phyloP scores from a whole-genome alignment of 2,797 vertebrate species.

The Phoxinus dragarum region DNA sequence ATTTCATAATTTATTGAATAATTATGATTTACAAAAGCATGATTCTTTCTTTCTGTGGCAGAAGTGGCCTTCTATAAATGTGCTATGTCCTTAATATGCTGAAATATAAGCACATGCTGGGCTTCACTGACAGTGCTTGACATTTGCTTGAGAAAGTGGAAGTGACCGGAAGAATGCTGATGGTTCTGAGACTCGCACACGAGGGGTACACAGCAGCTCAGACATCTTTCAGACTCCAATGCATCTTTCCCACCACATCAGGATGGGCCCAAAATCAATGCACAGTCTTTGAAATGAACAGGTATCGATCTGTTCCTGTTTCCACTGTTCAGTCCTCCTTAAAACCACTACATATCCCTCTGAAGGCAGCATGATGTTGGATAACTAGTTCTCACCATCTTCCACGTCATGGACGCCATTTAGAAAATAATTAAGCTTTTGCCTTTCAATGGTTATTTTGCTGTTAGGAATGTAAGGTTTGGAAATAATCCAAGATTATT shows the following conservation, averaged over 20 bases:
- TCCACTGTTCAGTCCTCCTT: slow-evolving; percentile 13
- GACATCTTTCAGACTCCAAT: slow-evolving; percentile 26
- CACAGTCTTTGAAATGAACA: slow-evolving; percentile 30
- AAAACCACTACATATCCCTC: not conserved
- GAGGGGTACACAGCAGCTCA: slow-evolving; percentile 21
- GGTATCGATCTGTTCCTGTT: slow-evolving; percentile 31
- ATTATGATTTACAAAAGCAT: not conserved
- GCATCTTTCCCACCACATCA: slow-evolving; percentile 15
- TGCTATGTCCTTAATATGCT: slow-evolving; percentile 4
- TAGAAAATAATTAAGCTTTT: slow-evolving; percentile 12
- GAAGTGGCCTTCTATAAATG: not conserved
- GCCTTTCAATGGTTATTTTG: not conserved
- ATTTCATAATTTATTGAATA: not conserved
- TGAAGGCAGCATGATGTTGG: not conserved
- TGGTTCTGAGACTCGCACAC: slow-evolving; percentile 23
- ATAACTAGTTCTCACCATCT: not conserved
- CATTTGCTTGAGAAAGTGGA: slow-evolving; percentile 35
- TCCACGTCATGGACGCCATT: not conserved
- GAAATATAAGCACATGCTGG: not conserved
- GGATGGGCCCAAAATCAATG: slow-evolving; percentile 37
- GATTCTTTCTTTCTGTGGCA: not conserved
- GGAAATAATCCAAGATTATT: too few relatives aligned
- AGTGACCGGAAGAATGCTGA: slow-evolving; percentile 41
- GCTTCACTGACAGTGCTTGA: slow-evolving; percentile 31
- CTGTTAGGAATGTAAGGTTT: not conserved